A percentile compares a stretch with the other conserved stretches of the same genome.
Conservation (phyloP, 2,113 vertebrate genomes). For the Hippopotamus amphibius region DNA sequence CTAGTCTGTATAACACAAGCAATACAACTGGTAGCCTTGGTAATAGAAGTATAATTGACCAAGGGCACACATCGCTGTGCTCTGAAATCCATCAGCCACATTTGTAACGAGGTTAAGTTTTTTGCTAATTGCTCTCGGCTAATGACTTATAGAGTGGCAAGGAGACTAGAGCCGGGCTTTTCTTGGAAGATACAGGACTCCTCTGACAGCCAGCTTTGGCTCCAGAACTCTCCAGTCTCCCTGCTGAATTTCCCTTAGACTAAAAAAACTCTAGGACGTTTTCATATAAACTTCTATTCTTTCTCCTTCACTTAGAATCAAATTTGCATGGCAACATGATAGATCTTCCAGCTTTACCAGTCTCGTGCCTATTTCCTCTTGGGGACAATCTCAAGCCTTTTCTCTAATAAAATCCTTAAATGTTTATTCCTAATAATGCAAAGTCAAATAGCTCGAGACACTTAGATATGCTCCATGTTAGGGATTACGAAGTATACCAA, state of each 20-base stretch:
- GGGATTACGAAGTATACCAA: not conserved
- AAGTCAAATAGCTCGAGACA: not conserved
- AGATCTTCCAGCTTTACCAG: not conserved
- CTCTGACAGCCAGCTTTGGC: not conserved
- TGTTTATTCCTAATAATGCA: not conserved
- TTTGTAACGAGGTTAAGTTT: not conserved
- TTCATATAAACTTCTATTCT: not conserved
- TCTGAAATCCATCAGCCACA: not conserved
- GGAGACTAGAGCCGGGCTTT: not conserved
- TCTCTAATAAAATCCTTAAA: not conserved
- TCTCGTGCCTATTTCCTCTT: not conserved
- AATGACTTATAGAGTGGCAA: not conserved
- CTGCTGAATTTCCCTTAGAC: not conserved
- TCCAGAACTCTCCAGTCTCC: not conserved
- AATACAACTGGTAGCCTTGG: not conserved
- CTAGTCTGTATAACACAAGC: not conserved
- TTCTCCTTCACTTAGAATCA: not conserved
- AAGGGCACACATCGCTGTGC: not conserved
- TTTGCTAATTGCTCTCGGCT: not conserved
- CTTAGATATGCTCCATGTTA: not conserved
- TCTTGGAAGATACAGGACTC: not conserved
- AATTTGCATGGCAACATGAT: not conserved
- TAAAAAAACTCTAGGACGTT: not conserved
- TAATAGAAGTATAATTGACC: not conserved
- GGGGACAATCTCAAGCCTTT: not conserved